Evolutionary conservation across 2,113 vertebrate genomes (phyloP).

Genomic region (Pterocles gutturalis): DNA sequence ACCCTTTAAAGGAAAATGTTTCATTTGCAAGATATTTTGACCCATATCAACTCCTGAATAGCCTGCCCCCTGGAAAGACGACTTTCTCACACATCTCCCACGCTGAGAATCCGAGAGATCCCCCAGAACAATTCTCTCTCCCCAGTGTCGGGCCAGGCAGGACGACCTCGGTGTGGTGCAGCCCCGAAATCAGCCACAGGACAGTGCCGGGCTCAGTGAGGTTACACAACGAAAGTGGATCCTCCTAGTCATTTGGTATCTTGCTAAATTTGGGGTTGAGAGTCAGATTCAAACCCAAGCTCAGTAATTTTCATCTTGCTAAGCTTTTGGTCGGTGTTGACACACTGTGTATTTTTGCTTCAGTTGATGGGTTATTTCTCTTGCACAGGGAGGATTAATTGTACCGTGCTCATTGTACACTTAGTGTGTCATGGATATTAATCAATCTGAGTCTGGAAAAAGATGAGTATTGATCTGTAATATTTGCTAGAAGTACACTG

Average conservation of each 20-base stretch:
- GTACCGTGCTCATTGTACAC: background rate
- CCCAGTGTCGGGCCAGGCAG: background rate
- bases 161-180: accelerated
- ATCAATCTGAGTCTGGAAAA: constrained; percentile 28
- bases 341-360: background rate
- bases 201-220: background rate
- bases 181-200: background rate
- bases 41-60: background rate
- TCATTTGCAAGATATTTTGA: background rate
- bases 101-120: background rate
- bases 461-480: constrained; percentile 50
- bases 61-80: background rate
- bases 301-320: background rate
- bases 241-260: background rate
- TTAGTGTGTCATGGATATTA: constrained; percentile 37
- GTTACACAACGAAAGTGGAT: background rate
- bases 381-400: constrained; percentile 34
- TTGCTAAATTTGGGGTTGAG: background rate
- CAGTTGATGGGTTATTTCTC: constrained; percentile 30
- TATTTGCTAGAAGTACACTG: background rate
- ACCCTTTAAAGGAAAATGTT: background rate
- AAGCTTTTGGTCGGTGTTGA: background rate
- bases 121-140: background rate
- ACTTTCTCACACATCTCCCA: background rate
- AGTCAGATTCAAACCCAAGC: background rate